Evolutionary conservation across 1,140 invertebrate genomes (phyloP).

Genomic region (Aphidius ervi): DNA sequence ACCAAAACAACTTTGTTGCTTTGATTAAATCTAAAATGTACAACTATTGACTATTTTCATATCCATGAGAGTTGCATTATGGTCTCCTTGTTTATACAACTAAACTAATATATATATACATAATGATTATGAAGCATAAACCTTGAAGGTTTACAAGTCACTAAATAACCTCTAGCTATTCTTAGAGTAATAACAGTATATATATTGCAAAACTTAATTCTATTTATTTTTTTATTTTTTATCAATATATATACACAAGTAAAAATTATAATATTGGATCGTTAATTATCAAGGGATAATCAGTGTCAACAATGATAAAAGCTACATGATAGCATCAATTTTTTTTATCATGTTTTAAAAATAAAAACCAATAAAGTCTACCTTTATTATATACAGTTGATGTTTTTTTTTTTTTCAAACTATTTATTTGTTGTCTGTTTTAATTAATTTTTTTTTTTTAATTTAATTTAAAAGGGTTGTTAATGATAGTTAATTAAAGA

Average conservation of each 20-base stretch:
- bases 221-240: not conserved
- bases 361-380: too few relatives aligned
- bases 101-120: too few relatives aligned
- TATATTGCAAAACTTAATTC: too few relatives aligned
- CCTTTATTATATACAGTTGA: too few relatives aligned
- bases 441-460: not conserved
- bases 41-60: constrained; percentile 42
- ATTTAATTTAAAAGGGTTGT: too few relatives aligned
- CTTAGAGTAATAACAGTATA: constrained; percentile 14
- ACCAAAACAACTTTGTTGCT: constrained; percentile 25
- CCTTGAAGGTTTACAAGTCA: too few relatives aligned
- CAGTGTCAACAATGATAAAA: constrained; percentile 32
- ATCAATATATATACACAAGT: constrained; percentile 4
- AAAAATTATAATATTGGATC: constrained; percentile 22
- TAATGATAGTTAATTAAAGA: too few relatives aligned
- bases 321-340: not conserved
- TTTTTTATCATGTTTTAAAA: not conserved
- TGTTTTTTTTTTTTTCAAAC: not conserved
- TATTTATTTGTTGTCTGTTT: not conserved
- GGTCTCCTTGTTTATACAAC: too few relatives aligned
- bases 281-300: constrained; percentile 39
- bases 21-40: constrained; percentile 47
- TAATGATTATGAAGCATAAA: too few relatives aligned
- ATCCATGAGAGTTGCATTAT: too few relatives aligned
- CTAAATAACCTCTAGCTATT: too few relatives aligned